Conservation (phyloP, 1,140 invertebrate genomes). For the Odontomachus brunneus region DNA sequence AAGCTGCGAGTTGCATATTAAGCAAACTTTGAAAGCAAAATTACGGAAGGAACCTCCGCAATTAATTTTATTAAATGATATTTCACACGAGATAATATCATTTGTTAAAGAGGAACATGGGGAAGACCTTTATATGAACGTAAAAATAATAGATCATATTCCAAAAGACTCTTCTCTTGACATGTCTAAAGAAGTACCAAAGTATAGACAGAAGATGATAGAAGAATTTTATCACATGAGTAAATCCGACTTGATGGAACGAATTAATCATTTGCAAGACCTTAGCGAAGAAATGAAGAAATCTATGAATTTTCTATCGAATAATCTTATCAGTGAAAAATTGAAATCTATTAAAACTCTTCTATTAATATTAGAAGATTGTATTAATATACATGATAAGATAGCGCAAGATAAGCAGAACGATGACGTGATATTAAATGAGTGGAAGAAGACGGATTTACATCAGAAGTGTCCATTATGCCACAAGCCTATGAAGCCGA, state of each 20-base stretch:
- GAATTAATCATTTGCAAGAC: conserved; percentile 70
- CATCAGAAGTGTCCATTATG: conserved; percentile 69
- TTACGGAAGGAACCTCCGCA: background rate
- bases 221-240: conserved; percentile 64
- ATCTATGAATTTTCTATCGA: conserved; percentile 57
- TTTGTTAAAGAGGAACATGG: conserved; percentile 45
- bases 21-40: conserved; percentile 3
- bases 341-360: conserved; percentile 66
- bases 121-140: conserved; percentile 52
- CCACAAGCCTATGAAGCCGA: conserved; percentile 73
- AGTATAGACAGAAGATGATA: conserved; percentile 73
- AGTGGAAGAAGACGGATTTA: background rate
- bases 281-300: conserved; percentile 62
- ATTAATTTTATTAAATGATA: background rate
- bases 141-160: conserved; percentile 26
- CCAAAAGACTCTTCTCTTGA: background rate
- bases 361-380: conserved; percentile 57
- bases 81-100: conserved; percentile 45
- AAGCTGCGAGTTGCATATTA: conserved; percentile 45
- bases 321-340: conserved; percentile 59
- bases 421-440: conserved; percentile 13
- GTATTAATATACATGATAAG: conserved; percentile 26
- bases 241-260: conserved; percentile 61
- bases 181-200: conserved; percentile 26
- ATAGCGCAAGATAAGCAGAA: conserved; percentile 39